These are phyloP conservation scores for Gadopsis bispinosus DNA, from an alignment of 2,797 vertebrate species.

Conservation along the genomic window DNA sequence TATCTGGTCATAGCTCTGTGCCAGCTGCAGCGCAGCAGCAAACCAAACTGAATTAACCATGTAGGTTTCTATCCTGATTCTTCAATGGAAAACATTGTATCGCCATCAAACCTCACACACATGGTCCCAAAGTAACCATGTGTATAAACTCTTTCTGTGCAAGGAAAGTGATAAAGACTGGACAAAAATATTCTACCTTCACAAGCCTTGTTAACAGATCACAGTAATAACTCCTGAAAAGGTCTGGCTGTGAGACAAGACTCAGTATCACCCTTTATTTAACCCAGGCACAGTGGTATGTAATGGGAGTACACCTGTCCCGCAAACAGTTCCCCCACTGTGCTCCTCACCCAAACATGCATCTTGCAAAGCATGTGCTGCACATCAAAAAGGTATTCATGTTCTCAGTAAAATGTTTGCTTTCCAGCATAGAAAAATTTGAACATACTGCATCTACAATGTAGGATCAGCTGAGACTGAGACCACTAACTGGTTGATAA, in stretches of 20 bases:
- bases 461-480: background rate
- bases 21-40: background rate
- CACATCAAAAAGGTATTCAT: constrained; percentile 22
- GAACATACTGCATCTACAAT: background rate
- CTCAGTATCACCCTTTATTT: constrained; percentile 16
- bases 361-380: constrained; percentile 15
- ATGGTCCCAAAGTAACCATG: background rate
- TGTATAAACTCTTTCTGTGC: background rate
- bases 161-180: constrained; percentile 1
- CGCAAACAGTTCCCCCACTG: constrained; percentile 12
- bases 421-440: constrained; percentile 3
- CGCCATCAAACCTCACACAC: background rate
- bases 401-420: background rate
- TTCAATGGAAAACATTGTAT: background rate
- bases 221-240: constrained; percentile 19
- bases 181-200: background rate
- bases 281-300: constrained; percentile 14
- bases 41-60: background rate
- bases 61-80: background rate
- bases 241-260: constrained; percentile 33
- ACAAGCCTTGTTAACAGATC: constrained; percentile 19
- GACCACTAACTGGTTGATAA: background rate
- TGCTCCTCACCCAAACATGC: constrained; percentile 15
- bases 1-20: background rate
- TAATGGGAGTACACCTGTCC: constrained; percentile 12